These are phyloP conservation scores for Hyposmocoma kahamanoa DNA, from an alignment of 1,140 invertebrate species.

Conservation along the genomic window DNA sequence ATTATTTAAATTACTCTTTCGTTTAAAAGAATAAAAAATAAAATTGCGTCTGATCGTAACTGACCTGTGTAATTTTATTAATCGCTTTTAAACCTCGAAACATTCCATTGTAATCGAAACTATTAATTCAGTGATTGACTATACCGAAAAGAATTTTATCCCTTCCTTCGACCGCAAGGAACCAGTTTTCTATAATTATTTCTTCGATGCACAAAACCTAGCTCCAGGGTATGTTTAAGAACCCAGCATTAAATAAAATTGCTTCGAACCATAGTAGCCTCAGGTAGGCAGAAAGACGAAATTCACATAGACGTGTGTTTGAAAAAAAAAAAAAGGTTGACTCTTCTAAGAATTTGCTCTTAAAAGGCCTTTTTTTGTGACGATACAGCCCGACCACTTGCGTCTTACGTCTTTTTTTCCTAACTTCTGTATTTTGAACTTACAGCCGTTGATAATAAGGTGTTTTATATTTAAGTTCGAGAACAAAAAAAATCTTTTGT, in stretches of 20 bases:
- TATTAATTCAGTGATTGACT: slow-evolving; percentile 6
- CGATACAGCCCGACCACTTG: neutral
- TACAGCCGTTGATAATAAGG: too few species aligned
- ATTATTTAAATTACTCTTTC: too few species aligned
- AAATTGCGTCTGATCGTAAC: too few species aligned
- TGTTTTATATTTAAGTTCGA: too few species aligned
- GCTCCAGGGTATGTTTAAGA: slow-evolving; percentile 9
- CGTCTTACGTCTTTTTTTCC: too few species aligned
- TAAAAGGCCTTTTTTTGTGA: slow-evolving; percentile 7
- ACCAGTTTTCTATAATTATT: slow-evolving; percentile 8
- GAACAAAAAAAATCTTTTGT: too few species aligned
- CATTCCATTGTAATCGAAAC: neutral
- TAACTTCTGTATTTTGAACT: too few species aligned
- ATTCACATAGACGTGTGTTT: slow-evolving; percentile 23
- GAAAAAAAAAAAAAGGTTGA: slow-evolving; percentile 24
- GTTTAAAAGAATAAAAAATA: too few species aligned
- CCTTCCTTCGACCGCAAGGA: neutral
- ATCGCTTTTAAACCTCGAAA: neutral
- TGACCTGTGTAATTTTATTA: too few species aligned
- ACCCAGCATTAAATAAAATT: slow-evolving; percentile 13
- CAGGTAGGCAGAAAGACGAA: slow-evolving; percentile 28
- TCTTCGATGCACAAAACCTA: slow-evolving; percentile 7
- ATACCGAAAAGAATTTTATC: slow-evolving; percentile 2
- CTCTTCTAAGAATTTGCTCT: slow-evolving; percentile 33
- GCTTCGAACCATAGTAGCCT: neutral